These are phyloP conservation scores for Campoletis sonorensis DNA, from an alignment of 1,140 invertebrate genomes.

Conservation along the genomic window DNA sequence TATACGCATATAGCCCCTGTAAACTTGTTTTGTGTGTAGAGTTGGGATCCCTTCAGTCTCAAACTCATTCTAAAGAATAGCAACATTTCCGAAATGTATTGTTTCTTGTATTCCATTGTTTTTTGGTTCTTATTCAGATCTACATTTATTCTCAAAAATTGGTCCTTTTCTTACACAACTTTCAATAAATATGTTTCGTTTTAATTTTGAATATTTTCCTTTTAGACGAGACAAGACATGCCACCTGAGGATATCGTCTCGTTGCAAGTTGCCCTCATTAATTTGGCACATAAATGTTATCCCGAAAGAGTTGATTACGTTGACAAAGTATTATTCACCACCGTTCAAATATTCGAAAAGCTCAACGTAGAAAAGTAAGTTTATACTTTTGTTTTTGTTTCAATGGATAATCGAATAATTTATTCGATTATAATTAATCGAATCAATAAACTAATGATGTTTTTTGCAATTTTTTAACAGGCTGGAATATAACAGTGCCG, in stretches of 20 bases:
- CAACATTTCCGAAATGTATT: too few relatives aligned
- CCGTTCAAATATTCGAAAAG: constrained; percentile 89
- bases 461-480: constrained; percentile 71
- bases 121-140: constrained; percentile 19
- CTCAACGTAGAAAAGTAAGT: constrained; percentile 86
- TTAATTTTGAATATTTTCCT: constrained; percentile 42
- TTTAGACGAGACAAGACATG: constrained; percentile 92
- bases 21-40: too few relatives aligned
- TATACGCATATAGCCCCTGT: not conserved
- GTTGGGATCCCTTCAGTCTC: too few relatives aligned
- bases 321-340: constrained; percentile 95
- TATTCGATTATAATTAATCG: too few relatives aligned
- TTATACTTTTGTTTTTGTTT: too few relatives aligned
- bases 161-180: not conserved
- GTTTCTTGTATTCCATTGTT: not conserved
- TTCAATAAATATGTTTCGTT: not conserved
- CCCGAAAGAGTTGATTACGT: constrained; percentile 96
- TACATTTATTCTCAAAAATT: not conserved
- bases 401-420: too few relatives aligned
- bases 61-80: too few relatives aligned
- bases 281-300: constrained; percentile 97
- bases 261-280: constrained; percentile 95
- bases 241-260: constrained; percentile 97
- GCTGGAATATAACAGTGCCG: constrained; percentile 87
- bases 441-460: too few relatives aligned